A percentile compares a stretch with the other conserved stretches of the same genome.
phyloP scores from a whole-genome alignment of 2,113 vertebrate species.

The Platichthys stellatus region DNA sequence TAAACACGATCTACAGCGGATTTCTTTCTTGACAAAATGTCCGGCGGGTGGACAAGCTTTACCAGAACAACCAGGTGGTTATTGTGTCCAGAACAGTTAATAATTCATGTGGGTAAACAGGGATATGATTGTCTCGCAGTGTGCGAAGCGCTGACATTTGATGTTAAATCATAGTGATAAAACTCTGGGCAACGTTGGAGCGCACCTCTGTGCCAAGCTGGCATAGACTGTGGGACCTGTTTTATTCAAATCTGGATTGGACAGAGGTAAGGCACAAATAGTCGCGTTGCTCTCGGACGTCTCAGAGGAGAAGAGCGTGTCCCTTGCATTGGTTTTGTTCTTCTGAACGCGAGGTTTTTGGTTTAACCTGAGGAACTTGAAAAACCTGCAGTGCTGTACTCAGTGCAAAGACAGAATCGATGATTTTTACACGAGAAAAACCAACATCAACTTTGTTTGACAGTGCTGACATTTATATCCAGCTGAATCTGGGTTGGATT shows the following conservation, averaged over 20 bases:
- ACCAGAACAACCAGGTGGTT: slow-evolving; percentile 8
- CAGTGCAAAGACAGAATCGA: background rate
- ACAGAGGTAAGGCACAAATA: slow-evolving; percentile 23
- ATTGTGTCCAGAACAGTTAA: slow-evolving; percentile 53
- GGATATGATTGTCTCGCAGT: slow-evolving; percentile 70
- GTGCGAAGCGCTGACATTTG: slow-evolving; percentile 75
- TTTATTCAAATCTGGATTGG: slow-evolving; percentile 12
- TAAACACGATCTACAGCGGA: slow-evolving; percentile 53
- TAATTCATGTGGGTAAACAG: slow-evolving; percentile 70
- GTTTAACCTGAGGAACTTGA: background rate
- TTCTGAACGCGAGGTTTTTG: background rate
- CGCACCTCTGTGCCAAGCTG: slow-evolving; percentile 46
- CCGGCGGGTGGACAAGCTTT: slow-evolving; percentile 33
- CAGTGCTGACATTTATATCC: slow-evolving; percentile 35
- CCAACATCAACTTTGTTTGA: slow-evolving; percentile 30
- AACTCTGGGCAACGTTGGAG: slow-evolving; percentile 50
- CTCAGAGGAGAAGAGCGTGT: background rate
- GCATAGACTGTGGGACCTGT: slow-evolving; percentile 39
- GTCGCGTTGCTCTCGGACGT: slow-evolving; percentile 1
- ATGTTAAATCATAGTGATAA: slow-evolving; percentile 76
- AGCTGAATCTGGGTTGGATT: slow-evolving; percentile 16
- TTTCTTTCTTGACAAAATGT: slow-evolving; percentile 46
- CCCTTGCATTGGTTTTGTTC: background rate
- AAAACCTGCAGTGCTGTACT: background rate
- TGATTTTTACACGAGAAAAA: background rate